Evolutionary conservation across 1,140 invertebrate species (phyloP).

Genomic region (Dolichoris vasculosae): DNA sequence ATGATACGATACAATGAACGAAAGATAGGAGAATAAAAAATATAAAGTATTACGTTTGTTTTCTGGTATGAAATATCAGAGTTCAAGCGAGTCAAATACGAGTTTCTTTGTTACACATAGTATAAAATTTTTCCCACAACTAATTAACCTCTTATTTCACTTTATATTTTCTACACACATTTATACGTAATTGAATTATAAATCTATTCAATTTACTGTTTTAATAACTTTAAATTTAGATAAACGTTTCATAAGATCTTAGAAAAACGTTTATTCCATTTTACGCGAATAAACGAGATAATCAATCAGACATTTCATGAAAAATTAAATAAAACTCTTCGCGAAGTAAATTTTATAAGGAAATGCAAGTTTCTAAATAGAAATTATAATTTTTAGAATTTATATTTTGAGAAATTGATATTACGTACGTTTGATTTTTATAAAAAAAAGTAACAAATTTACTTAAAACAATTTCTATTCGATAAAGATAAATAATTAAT

Average conservation of each 20-base stretch:
- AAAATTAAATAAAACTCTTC: background rate
- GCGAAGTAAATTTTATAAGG: no score
- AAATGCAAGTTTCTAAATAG: no score
- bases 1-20: background rate
- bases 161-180: background rate
- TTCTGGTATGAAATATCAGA: constrained; percentile 12
- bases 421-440: no score
- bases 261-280: background rate
- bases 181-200: no score
- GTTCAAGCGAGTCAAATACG: background rate
- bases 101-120: constrained; percentile 29
- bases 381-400: no score
- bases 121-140: background rate
- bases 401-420: no score
- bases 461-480: no score
- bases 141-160: background rate
- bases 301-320: background rate
- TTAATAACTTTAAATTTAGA: background rate
- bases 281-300: background rate
- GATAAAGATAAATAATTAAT: no score
- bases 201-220: no score
- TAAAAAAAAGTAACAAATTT: no score
- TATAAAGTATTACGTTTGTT: constrained; percentile 31
- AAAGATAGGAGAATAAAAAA: constrained; percentile 8
- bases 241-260: background rate